Conservation (phyloP, 2,797 vertebrate genomes). For the Onychomys torridus region DNA sequence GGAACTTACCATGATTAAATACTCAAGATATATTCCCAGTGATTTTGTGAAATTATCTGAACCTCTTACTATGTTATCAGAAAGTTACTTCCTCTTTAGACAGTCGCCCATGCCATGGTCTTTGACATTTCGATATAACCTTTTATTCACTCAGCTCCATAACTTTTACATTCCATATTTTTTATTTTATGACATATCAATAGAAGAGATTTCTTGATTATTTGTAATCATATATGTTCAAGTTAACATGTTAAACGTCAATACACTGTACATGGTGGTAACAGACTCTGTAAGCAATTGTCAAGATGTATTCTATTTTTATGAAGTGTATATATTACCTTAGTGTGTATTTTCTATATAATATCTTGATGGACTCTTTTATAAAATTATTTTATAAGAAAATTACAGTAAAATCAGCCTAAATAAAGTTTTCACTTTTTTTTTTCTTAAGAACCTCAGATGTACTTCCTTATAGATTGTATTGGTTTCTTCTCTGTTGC, state of each 20-base stretch:
- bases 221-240: conserved; percentile 77
- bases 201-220: conserved; percentile 68
- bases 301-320: conserved; percentile 98
- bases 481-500: not conserved
- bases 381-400: conserved; percentile 85
- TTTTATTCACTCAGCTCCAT: conserved; percentile 77
- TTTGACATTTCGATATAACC: conserved; percentile 72
- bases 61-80: conserved; percentile 49
- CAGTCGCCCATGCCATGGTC: conserved; percentile 53
- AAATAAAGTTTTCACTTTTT: conserved; percentile 87
- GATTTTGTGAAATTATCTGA: conserved; percentile 61
- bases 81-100: conserved; percentile 62
- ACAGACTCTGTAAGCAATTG: conserved; percentile 87
- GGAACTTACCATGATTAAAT: conserved; percentile 23
- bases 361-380: conserved; percentile 83
- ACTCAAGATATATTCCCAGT: conserved; percentile 56
- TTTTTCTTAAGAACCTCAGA: conserved; percentile 65
- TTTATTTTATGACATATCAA: conserved; percentile 61
- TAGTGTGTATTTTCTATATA: conserved; percentile 87
- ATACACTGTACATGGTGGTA: conserved; percentile 88
- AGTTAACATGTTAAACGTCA: conserved; percentile 85
- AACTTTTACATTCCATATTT: conserved; percentile 69
- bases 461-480: conserved; percentile 38
- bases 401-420: conserved; percentile 74
- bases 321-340: conserved; percentile 91